Evolutionary conservation across 2,888 invertebrate genomes (phyloP).

Genomic region (Tenthredo notha): DNA sequence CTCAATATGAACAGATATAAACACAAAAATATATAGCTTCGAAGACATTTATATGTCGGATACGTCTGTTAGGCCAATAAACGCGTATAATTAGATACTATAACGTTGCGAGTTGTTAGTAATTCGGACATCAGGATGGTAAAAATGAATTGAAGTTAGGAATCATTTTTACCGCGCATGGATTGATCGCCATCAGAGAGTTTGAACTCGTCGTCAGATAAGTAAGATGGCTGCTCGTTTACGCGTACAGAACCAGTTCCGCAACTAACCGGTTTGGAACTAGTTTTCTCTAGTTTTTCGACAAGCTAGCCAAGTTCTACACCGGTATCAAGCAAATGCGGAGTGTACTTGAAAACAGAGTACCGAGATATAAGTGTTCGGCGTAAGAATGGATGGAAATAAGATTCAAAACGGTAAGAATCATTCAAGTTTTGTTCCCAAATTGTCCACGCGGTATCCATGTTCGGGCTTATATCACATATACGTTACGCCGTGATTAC

Average conservation of each 20-base stretch:
- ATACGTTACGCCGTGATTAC: background rate
- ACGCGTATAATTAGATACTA: background rate
- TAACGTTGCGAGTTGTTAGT: background rate
- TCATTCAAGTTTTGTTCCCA: background rate
- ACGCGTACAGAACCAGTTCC: constrained; percentile 70
- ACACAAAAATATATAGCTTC: background rate
- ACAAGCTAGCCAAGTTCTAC: constrained; percentile 53
- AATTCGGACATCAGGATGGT: background rate
- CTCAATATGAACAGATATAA: background rate
- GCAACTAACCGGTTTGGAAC: constrained; percentile 71
- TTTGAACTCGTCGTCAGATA: constrained; percentile 42
- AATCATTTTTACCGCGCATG: constrained; percentile 42
- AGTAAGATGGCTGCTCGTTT: constrained; percentile 64
- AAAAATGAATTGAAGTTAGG: background rate
- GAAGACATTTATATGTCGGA: background rate
- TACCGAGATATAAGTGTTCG: constrained; percentile 12
- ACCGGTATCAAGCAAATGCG: constrained; percentile 44
- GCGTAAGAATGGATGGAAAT: constrained; percentile 20
- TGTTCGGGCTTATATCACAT: background rate
- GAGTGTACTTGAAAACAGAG: constrained; percentile 25
- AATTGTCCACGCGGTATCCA: background rate
- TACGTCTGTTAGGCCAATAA: background rate
- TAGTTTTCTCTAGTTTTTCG: constrained; percentile 70
- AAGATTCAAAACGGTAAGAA: constrained; percentile 13
- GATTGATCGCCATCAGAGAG: constrained; percentile 22